These are phyloP conservation scores for Hermaeophaga mercurialis DNA, from an alignment of 2,888 invertebrate species.

Conservation along the genomic window DNA sequence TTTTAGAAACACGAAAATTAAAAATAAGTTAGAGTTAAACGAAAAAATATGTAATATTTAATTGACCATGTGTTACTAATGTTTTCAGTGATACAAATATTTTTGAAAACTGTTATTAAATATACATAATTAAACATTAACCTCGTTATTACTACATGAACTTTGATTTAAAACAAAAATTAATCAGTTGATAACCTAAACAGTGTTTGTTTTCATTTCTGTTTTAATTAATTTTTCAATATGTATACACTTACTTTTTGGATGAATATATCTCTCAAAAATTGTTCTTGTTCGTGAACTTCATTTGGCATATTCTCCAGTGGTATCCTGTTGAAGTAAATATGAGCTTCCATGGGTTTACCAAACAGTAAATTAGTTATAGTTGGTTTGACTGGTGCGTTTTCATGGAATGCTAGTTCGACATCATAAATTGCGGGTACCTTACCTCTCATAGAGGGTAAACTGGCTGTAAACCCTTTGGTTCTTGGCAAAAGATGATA, in stretches of 20 bases:
- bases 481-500: slow-evolving; percentile 93
- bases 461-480: slow-evolving; percentile 89
- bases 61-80: too few species aligned
- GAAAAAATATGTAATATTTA: too few species aligned
- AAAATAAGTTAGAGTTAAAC: too few species aligned
- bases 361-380: slow-evolving; percentile 78
- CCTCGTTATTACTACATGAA: too few species aligned
- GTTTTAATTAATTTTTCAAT: too few species aligned
- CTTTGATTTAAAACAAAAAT: too few species aligned
- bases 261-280: slow-evolving; percentile 82
- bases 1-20: too few species aligned
- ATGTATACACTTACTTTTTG: slow-evolving; percentile 67
- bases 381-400: slow-evolving; percentile 74
- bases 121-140: too few species aligned
- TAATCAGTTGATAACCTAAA: too few species aligned
- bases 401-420: slow-evolving; percentile 72
- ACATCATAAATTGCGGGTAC: slow-evolving; percentile 86
- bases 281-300: slow-evolving; percentile 74
- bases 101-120: too few species aligned
- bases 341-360: slow-evolving; percentile 71
- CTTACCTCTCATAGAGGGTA: slow-evolving; percentile 80
- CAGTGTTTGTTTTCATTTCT: too few species aligned
- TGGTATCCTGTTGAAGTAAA: slow-evolving; percentile 82
- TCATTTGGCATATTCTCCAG: slow-evolving; percentile 78
- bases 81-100: too few species aligned